phyloP scores from a whole-genome alignment of 2,797 vertebrate genomes.

The Cossypha caffra region DNA sequence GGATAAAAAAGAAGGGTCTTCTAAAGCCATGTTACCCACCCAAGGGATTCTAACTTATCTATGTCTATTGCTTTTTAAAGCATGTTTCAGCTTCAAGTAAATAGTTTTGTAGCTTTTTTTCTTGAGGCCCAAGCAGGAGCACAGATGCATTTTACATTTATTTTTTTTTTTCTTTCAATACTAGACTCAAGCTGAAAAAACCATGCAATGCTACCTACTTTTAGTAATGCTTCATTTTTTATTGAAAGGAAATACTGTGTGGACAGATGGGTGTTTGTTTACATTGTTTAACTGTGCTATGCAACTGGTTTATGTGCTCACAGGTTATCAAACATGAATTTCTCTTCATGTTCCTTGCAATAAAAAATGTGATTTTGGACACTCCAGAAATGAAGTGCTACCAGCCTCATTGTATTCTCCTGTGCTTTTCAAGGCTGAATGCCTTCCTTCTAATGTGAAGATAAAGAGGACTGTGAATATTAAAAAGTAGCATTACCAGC shows the following conservation, averaged over 20 bases:
- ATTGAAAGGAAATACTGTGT: neutral
- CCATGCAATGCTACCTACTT: neutral
- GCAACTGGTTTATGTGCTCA: constrained; percentile 59
- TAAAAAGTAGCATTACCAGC: constrained; percentile 67
- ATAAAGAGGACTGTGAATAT: constrained; percentile 72
- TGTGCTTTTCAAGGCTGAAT: constrained; percentile 45
- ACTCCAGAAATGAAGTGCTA: constrained; percentile 72
- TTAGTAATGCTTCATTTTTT: neutral
- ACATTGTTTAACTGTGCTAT: neutral
- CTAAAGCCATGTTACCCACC: neutral
- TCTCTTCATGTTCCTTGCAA: constrained; percentile 32
- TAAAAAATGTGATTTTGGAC: constrained; percentile 67
- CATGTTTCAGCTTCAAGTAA: neutral
- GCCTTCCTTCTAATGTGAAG: constrained; percentile 64
- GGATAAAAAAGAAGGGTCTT: neutral
- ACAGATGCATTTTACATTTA: neutral
- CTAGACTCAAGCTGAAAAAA: neutral
- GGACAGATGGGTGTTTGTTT: neutral
- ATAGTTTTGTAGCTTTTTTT: neutral
- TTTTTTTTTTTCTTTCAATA: neutral
- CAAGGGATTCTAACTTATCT: neutral
- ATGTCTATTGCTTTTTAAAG: neutral
- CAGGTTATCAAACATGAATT: neutral
- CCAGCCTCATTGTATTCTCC: constrained; percentile 61
- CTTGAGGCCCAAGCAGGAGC: neutral